Percentiles rank a stretch among this genome's conserved stretches.
Evolutionary conservation across 2,797 vertebrate genomes (phyloP).

Genomic region (Kryptopterus vitreolus): DNA sequence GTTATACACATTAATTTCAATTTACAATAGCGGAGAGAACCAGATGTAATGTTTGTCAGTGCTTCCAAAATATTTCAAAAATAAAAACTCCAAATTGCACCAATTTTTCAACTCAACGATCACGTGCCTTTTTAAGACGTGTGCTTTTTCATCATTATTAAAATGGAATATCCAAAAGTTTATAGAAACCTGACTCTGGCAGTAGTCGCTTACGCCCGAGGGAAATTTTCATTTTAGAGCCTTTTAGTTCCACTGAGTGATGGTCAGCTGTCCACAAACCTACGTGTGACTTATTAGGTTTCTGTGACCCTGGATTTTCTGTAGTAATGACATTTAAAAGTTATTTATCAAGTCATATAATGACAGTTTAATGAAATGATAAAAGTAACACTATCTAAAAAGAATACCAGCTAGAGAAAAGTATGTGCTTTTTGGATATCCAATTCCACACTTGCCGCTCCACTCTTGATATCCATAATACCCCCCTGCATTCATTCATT

Average conservation of each 20-base stretch:
- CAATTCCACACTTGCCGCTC: too few species aligned
- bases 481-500: too few species aligned
- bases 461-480: too few species aligned
- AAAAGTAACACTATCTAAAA: not conserved
- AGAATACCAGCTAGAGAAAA: too few species aligned
- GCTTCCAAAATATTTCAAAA: slow-evolving; percentile 6
- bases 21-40: not conserved
- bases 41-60: not conserved
- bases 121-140: not conserved
- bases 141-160: not conserved
- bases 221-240: not conserved
- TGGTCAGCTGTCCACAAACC: not conserved
- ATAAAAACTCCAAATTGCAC: not conserved
- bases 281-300: not conserved
- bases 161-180: not conserved
- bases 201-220: not conserved
- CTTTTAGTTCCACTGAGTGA: not conserved
- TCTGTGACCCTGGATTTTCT: not conserved
- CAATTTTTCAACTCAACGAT: not conserved
- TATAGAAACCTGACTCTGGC: not conserved
- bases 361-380: not conserved
- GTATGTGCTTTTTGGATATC: too few species aligned
- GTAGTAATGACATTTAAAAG: not conserved
- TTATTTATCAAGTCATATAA: too few species aligned
- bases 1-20: not conserved